These are phyloP conservation scores for Drosophila sulfurigaster DNA, from an alignment of 1,140 invertebrate species.

Conservation along the genomic window DNA sequence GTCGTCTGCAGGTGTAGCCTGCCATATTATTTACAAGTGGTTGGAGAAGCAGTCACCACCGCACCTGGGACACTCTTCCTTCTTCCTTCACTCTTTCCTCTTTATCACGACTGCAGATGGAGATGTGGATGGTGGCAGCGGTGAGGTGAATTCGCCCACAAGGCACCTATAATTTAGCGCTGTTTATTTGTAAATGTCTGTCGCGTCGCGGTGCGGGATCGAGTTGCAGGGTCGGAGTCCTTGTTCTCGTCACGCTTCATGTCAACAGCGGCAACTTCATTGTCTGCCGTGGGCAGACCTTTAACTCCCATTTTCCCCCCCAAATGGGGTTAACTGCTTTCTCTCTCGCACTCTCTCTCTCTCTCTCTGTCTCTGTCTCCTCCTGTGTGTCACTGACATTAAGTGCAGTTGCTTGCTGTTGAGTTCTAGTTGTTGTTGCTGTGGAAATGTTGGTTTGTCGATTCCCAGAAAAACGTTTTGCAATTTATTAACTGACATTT, in stretches of 20 bases:
- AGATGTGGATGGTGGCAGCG: background rate
- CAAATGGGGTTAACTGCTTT: background rate
- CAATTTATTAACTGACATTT: conserved; percentile 73
- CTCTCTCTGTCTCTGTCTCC: background rate
- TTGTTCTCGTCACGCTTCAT: conserved; percentile 60
- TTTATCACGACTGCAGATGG: too few species aligned
- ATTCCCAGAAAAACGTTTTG: conserved; percentile 71
- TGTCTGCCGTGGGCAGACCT: conserved; percentile 42
- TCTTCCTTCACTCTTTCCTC: background rate
- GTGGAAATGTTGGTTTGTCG: conserved; percentile 47
- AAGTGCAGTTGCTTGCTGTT: conserved; percentile 61
- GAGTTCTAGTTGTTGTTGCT: conserved; percentile 24
- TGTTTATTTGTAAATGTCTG: conserved; percentile 74
- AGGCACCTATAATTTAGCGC: conserved; percentile 72
- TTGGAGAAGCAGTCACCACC: conserved; percentile 23
- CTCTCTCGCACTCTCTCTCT: background rate
- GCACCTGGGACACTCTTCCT: background rate
- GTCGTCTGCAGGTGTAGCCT: conserved; percentile 55
- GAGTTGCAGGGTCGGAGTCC: conserved; percentile 50
- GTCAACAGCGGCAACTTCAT: conserved; percentile 68
- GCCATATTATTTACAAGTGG: conserved; percentile 65
- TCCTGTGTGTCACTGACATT: conserved; percentile 60
- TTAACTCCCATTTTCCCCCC: background rate
- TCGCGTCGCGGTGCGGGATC: conserved; percentile 45
- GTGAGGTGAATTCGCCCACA: conserved; percentile 43